Evolutionary conservation across 2,113 vertebrate genomes (phyloP).

Genomic region (Corythoichthys intestinalis): DNA sequence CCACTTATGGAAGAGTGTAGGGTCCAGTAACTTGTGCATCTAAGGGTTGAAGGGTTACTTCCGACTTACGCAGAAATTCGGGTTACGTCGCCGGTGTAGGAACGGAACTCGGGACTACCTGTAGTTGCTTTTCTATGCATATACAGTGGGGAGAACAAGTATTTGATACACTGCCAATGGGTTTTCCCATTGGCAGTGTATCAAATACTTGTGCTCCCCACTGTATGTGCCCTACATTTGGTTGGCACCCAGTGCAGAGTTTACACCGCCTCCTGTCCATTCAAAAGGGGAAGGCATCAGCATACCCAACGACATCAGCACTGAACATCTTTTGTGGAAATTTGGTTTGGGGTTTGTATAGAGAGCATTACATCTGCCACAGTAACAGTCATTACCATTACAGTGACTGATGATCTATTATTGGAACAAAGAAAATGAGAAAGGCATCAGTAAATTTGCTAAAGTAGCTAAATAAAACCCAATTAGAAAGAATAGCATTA

Average conservation of each 20-base stretch:
- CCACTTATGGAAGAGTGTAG: no score
- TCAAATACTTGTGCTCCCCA: no score
- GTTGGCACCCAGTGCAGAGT: neutral
- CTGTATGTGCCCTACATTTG: neutral
- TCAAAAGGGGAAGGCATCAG: constrained; percentile 13
- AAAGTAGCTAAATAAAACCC: neutral
- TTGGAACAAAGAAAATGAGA: constrained; percentile 11
- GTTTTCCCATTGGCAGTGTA: no score
- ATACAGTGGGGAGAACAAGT: no score
- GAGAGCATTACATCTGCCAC: constrained; percentile 28
- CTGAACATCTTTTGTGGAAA: constrained; percentile 39
- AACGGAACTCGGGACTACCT: no score
- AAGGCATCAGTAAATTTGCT: constrained; percentile 21
- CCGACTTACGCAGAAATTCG: no score
- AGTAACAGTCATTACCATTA: constrained; percentile 58
- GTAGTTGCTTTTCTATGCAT: no score
- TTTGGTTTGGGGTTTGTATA: constrained; percentile 39
- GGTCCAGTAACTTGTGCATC: neutral
- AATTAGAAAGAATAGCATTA: neutral
- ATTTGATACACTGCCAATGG: no score
- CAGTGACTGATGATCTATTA: constrained; percentile 35
- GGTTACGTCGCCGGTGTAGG: no score
- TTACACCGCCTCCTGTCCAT: neutral
- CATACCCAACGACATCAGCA: neutral
- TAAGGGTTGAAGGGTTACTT: no score